Conservation (phyloP, 1,140 invertebrate species). For the Homalodisca vitripennis region DNA sequence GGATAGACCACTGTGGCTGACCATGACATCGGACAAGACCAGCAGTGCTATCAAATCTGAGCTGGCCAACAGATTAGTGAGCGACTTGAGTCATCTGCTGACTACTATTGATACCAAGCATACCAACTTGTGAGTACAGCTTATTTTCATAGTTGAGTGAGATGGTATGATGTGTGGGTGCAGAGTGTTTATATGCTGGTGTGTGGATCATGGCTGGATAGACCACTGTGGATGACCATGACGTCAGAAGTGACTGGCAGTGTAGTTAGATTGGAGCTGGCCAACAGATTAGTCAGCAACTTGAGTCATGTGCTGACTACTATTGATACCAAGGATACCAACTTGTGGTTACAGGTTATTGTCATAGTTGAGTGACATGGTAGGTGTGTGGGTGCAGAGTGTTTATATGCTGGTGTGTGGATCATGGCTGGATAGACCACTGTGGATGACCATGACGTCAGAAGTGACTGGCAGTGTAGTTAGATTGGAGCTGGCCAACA, state of each 20-base stretch:
- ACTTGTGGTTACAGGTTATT: too few species aligned
- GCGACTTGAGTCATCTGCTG: conserved; percentile 60
- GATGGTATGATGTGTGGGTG: too few species aligned
- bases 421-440: conserved; percentile 10
- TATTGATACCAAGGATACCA: conserved; percentile 74
- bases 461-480: conserved; percentile 15
- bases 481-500: conserved; percentile 52
- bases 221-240: conserved; percentile 26
- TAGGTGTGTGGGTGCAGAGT: neutral
- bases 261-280: conserved; percentile 49
- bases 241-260: conserved; percentile 20
- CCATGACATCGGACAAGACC: conserved; percentile 26
- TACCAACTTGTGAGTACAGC: conserved; percentile 76
- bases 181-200: conserved; percentile 11
- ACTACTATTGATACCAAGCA: conserved; percentile 68
- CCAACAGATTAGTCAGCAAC: conserved; percentile 57
- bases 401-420: conserved; percentile 6
- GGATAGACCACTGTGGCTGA: conserved; percentile 23
- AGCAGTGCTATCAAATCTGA: conserved; percentile 45
- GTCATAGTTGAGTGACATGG: neutral
- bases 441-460: conserved; percentile 30
- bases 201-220: conserved; percentile 10
- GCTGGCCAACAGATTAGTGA: conserved; percentile 54
- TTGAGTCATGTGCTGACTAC: conserved; percentile 58
- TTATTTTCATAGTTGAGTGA: conserved; percentile 12